These are phyloP conservation scores for Agriopis aurantiaria DNA, from an alignment of 2,888 invertebrate species.

Conservation along the genomic window DNA sequence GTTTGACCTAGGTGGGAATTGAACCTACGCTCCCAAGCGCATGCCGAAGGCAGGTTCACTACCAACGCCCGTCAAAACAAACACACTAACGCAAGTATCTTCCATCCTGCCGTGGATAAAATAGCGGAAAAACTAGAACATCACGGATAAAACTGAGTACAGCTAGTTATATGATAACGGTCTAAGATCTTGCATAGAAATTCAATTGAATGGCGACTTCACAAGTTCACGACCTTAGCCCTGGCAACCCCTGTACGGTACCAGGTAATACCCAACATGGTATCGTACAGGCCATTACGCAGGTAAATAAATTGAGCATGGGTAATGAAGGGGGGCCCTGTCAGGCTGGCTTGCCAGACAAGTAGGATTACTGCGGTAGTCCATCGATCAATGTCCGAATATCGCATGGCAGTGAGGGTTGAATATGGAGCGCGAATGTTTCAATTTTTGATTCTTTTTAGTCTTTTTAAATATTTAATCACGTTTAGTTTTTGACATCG, in stretches of 20 bases:
- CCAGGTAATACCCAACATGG: slow-evolving; percentile 39
- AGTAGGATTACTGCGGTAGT: slow-evolving; percentile 16
- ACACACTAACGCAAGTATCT: too few relatives aligned
- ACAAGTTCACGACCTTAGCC: slow-evolving; percentile 39
- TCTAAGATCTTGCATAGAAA: slow-evolving; percentile 12
- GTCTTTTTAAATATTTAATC: too few relatives aligned
- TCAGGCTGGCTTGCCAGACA: slow-evolving; percentile 29
- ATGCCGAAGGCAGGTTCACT: too few relatives aligned
- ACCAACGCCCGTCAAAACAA: too few relatives aligned
- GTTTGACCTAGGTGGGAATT: too few relatives aligned
- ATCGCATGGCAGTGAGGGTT: slow-evolving; percentile 4
- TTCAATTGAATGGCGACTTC: slow-evolving; percentile 25
- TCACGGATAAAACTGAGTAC: neutral
- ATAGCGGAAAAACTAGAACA: neutral
- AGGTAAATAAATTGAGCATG: slow-evolving; percentile 42
- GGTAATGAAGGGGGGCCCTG: slow-evolving; percentile 37
- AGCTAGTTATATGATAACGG: neutral
- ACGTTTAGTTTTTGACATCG: too few relatives aligned
- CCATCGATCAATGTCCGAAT: slow-evolving; percentile 41
- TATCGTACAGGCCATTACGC: slow-evolving; percentile 34
- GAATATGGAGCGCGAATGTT: neutral
- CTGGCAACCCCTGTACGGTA: slow-evolving; percentile 24
- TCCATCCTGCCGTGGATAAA: too few relatives aligned
- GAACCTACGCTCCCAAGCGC: too few relatives aligned
- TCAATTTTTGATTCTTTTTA: too few relatives aligned